Evolutionary conservation across 2,888 invertebrate species (phyloP), one percentile per base, ranked within the genome.

Genomic region (Eurois occulta): DNA sequence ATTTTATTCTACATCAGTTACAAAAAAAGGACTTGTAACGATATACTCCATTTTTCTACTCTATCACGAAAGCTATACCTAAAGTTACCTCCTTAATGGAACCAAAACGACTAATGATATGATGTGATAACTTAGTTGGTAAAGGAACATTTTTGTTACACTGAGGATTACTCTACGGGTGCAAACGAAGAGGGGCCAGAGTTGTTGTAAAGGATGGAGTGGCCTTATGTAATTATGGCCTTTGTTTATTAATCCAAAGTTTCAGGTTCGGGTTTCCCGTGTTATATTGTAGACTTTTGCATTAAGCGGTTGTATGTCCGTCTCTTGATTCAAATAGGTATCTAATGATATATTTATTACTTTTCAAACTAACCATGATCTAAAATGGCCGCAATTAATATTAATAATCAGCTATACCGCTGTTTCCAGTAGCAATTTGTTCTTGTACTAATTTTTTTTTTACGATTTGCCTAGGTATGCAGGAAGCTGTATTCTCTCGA

Each of bases 401-500:
- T n/a, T n/a, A n/a, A n/a, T n/a, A n/a, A n/a, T n/a, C n/a, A n/a
- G n/a, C n/a, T n/a, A n/a, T n/a, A n/a, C n/a, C n/a, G n/a, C n/a
- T n/a, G n/a, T n/a, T 32, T 52, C 24, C 55, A 55, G 55, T 13
- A n/a, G 5, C 55, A 7, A 7, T 18, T 28, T 28, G 16, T n/a
- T 28, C 58, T 28, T 28, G 43, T 1, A 32, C 7, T 18, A 32
- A 8, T 24, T 43, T 24, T 13, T 4, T 32, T 65, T 24, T 70
- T n/a, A n/a, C 78, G 35, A 11, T 43, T 48, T 78, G 0, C 18
- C 10, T 41, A 79, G 80, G 43, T n/a, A 16, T 28, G 41, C 64
- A 38, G 38, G 10, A 75, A 28, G 58, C 80, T 46, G 80, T 80
- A 6, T 80, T 80, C 16, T 21, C 21, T 32, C 43, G 52, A n/a